phyloP scores from a whole-genome alignment of 2,113 vertebrate genomes.

The Carassius gibelio region DNA sequence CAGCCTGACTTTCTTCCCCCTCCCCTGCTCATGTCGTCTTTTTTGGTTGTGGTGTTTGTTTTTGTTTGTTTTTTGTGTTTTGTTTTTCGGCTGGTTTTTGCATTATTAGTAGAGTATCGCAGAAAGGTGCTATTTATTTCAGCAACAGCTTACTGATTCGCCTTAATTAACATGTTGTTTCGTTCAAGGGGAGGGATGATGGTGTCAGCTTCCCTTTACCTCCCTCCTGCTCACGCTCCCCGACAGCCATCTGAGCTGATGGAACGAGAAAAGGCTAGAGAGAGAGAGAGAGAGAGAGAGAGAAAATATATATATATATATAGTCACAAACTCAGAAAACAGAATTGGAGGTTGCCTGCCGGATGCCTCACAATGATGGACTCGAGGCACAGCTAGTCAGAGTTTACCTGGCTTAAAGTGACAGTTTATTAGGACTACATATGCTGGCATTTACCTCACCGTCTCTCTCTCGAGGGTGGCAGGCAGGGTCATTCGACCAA shows the following conservation, averaged over 20 bases:
- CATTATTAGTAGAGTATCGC: constrained; percentile 50
- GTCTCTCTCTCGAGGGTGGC: background rate
- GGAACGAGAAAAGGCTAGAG: constrained; percentile 25
- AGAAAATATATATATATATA: constrained; percentile 6
- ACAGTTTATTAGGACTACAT: constrained; percentile 50
- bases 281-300: background rate
- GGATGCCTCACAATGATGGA: constrained; percentile 5
- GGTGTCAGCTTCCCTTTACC: constrained; percentile 54
- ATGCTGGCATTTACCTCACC: constrained; percentile 37
- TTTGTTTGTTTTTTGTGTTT: background rate
- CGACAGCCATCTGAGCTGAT: constrained; percentile 62
- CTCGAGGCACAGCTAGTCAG: constrained; percentile 30
- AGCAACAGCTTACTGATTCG: constrained; percentile 68
- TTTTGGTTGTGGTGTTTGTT: constrained; percentile 11
- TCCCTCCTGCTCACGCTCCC: constrained; percentile 55
- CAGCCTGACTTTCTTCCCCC: background rate
- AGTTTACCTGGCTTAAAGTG: constrained; percentile 47
- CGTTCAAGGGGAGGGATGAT: constrained; percentile 62
- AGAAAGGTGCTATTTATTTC: constrained; percentile 68
- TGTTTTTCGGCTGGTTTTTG: background rate
- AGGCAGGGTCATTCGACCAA: constrained; percentile 25
- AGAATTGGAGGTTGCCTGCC: constrained; percentile 27
- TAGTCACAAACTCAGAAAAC: background rate
- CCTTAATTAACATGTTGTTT: constrained; percentile 72
- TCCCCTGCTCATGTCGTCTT: constrained; percentile 47